Evolutionary conservation across 2,113 vertebrate genomes (phyloP).

Genomic region (Cebus imitator): DNA sequence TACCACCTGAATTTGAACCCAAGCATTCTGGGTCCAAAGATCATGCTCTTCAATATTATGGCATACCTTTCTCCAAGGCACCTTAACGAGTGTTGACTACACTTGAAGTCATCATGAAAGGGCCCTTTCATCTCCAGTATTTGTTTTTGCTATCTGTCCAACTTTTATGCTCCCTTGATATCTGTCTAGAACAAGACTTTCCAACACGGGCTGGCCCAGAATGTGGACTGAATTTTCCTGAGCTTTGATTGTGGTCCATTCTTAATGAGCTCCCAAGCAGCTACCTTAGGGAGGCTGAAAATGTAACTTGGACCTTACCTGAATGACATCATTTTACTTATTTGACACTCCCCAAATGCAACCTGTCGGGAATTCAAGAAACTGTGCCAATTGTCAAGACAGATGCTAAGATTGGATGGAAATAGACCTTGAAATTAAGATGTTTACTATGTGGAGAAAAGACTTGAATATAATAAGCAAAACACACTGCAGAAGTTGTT

Average conservation of each 20-base stretch:
- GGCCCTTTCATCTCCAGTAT: background rate
- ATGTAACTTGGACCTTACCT: background rate
- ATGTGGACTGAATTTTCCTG: background rate
- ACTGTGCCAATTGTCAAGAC: background rate
- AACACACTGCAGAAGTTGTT: background rate
- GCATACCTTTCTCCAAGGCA: background rate
- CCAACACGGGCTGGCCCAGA: background rate
- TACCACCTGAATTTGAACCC: background rate
- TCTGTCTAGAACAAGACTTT: background rate
- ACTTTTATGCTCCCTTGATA: background rate
- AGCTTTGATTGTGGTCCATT: background rate
- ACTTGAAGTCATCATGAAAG: background rate
- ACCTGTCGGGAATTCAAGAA: background rate
- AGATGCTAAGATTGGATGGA: background rate
- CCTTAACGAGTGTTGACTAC: background rate
- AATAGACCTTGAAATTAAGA: background rate
- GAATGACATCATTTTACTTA: background rate
- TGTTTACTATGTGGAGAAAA: background rate
- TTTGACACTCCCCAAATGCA: background rate
- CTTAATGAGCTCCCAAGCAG: background rate
- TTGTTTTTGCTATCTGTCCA: background rate
- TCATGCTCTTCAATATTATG: background rate
- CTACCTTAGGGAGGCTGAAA: background rate
- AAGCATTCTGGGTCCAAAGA: background rate
- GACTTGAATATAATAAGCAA: background rate